Base-by-base conservation (phyloP, 2,797 vertebrate species). In the Lagocephalus sceleratus region DNA sequence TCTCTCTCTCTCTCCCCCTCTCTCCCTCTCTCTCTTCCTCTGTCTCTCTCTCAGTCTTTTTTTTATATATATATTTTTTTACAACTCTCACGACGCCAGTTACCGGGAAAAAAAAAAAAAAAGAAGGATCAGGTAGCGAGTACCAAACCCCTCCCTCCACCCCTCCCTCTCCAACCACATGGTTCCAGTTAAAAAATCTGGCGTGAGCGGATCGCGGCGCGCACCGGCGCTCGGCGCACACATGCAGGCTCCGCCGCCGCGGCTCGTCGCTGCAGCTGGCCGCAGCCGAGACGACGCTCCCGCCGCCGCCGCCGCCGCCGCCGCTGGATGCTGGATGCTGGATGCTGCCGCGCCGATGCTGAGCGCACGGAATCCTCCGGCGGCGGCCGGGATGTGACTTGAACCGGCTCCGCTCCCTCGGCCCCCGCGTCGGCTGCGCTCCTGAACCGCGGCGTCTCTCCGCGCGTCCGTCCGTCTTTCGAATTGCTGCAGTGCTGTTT, bases 401-500 rank as follows among this genome's bases (percentile, higher is more conserved):
- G 84, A 41, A 54, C 5, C 50, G 46, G 64, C 60, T 70, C 54
- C 54, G 63, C 75, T 68, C 82, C 79, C 83, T 51, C 41, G 54
- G 47, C 66, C 42, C 44, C 78, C 84, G 82, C 57, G 17, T 3
- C 57, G 44, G 90, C 87, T 42, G 83, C 78, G 75, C 84, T 68
- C 86, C 84, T 86, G 88, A 90, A 54, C 63, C 81, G 61, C 65
- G 20, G 67, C 20, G 52, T 49, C 40, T 49, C 40, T 20, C 51
- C 43, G 39, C 38, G 43, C 26, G 63, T 63, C 63, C 54, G 64
- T 71, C 86, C 80, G 88, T 88, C 89, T 89, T 81, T 88, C 42
- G 91, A 90, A 93, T 92, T 94, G 93, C 94, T 94, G 95, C 95
- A 95, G 93, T 94, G 92, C 93, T 91, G 77, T 64, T 78, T 83